Conservation (phyloP, 2,888 invertebrate genomes). For the Chymomyza caudatula region DNA sequence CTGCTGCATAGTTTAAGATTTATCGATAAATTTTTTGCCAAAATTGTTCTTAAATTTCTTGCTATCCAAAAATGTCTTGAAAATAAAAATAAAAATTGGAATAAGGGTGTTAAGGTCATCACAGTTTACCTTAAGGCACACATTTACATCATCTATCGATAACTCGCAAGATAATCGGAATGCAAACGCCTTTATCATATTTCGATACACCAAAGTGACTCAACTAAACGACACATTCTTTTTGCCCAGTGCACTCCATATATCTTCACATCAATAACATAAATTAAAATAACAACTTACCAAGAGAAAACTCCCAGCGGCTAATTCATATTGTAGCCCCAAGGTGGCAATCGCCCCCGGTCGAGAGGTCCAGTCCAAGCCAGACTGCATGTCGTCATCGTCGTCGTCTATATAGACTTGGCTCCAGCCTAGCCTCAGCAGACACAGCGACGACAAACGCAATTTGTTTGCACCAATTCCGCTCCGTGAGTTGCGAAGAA, state of each 20-base stretch:
- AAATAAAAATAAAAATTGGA: too few relatives aligned
- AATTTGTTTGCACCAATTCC: constrained; percentile 54
- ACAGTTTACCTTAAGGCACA: too few relatives aligned
- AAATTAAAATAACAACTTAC: constrained; percentile 58
- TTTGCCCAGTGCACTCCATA: constrained; percentile 53
- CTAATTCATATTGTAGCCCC: constrained; percentile 42
- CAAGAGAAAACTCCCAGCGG: constrained; percentile 50
- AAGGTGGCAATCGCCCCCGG: not conserved
- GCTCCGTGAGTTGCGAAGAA: not conserved
- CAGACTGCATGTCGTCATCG: constrained; percentile 75
- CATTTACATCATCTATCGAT: too few relatives aligned
- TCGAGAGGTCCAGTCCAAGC: constrained; percentile 26
- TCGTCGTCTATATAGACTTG: constrained; percentile 22
- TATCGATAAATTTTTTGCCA: too few relatives aligned
- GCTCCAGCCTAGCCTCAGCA: constrained; percentile 10
- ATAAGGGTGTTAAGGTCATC: too few relatives aligned
- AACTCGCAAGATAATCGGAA: too few relatives aligned
- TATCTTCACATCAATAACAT: constrained; percentile 64
- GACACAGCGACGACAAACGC: constrained; percentile 41
- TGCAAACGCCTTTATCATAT: too few relatives aligned
- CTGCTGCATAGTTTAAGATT: too few relatives aligned
- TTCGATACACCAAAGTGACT: too few relatives aligned
- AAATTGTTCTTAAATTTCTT: too few relatives aligned
- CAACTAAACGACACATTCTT: not conserved
- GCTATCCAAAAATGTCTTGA: too few relatives aligned